Conservation (phyloP, 2,888 invertebrate genomes). For the Euplexia lucipara region DNA sequence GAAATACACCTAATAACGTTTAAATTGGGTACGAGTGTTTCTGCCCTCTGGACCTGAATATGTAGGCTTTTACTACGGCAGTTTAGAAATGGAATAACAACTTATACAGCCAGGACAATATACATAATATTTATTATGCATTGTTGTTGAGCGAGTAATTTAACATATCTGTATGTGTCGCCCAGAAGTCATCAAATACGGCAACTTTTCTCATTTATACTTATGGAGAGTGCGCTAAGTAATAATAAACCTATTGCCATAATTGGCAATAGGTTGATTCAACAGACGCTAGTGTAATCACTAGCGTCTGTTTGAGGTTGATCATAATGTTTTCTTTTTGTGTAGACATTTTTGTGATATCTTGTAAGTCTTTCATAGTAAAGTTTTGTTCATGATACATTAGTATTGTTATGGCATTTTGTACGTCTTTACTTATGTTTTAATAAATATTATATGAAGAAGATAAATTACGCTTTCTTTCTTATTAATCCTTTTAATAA, state of each 20-base stretch:
- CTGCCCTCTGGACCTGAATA: too few relatives aligned
- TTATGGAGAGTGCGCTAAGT: conserved; percentile 44
- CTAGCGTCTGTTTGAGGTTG: conserved; percentile 26
- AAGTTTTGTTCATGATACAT: conserved; percentile 27
- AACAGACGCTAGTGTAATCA: too few relatives aligned
- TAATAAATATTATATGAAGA: background rate
- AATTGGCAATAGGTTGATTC: too few relatives aligned
- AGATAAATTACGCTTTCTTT: conserved; percentile 1
- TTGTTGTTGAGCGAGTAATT: conserved; percentile 51
- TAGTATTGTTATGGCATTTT: conserved; percentile 28
- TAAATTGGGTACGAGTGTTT: too few relatives aligned
- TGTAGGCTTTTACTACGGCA: too few relatives aligned
- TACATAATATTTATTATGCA: conserved; percentile 38
- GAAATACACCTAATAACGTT: too few relatives aligned
- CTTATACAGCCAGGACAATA: conserved; percentile 11
- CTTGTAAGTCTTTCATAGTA: conserved; percentile 12
- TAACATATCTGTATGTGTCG: conserved; percentile 52
- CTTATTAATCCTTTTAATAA: background rate
- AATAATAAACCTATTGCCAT: conserved; percentile 34
- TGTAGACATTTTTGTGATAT: conserved; percentile 26
- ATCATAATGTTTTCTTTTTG: conserved; percentile 5
- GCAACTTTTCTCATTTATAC: conserved; percentile 69
- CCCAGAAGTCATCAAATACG: conserved; percentile 60
- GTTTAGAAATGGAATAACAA: too few relatives aligned
- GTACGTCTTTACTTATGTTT: conserved; percentile 1